phyloP scores from a whole-genome alignment of 2,888 invertebrate species.

The Dryobota labecula region DNA sequence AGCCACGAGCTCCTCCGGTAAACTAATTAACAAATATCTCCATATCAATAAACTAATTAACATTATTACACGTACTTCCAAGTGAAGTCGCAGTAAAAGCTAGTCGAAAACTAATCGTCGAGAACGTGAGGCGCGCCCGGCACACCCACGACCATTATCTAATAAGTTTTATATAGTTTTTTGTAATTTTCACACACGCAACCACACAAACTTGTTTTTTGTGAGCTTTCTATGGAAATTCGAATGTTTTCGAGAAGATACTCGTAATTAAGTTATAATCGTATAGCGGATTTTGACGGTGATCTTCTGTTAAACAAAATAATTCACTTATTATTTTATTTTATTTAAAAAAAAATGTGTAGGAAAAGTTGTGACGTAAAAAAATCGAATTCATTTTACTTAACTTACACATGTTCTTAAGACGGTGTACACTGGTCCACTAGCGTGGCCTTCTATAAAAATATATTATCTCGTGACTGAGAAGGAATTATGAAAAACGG shows the following conservation, averaged over 20 bases:
- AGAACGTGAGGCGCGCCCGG: constrained; percentile 70
- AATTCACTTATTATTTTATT: too few relatives aligned
- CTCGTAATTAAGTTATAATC: constrained; percentile 32
- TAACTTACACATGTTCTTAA: too few relatives aligned
- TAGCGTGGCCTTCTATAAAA: too few relatives aligned
- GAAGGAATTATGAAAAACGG: too few relatives aligned
- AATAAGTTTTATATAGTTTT: constrained; percentile 64
- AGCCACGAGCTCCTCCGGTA: too few relatives aligned
- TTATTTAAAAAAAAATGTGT: too few relatives aligned
- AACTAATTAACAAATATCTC: too few relatives aligned
- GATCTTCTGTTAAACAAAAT: background rate
- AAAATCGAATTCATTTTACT: background rate
- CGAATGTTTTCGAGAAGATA: constrained; percentile 50
- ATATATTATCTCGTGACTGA: too few relatives aligned
- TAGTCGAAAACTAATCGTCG: constrained; percentile 68
- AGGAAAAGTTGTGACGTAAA: background rate
- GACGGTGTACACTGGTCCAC: too few relatives aligned
- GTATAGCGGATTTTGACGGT: constrained; percentile 18
- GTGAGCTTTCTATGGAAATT: constrained; percentile 61
- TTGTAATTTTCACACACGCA: constrained; percentile 69
- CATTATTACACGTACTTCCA: constrained; percentile 33
- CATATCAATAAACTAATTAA: constrained; percentile 46
- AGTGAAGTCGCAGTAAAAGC: constrained; percentile 45
- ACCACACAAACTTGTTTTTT: constrained; percentile 59
- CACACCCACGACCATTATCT: constrained; percentile 70